phyloP scores from a whole-genome alignment of 2,797 vertebrate genomes.

The Gadopsis marmoratus region DNA sequence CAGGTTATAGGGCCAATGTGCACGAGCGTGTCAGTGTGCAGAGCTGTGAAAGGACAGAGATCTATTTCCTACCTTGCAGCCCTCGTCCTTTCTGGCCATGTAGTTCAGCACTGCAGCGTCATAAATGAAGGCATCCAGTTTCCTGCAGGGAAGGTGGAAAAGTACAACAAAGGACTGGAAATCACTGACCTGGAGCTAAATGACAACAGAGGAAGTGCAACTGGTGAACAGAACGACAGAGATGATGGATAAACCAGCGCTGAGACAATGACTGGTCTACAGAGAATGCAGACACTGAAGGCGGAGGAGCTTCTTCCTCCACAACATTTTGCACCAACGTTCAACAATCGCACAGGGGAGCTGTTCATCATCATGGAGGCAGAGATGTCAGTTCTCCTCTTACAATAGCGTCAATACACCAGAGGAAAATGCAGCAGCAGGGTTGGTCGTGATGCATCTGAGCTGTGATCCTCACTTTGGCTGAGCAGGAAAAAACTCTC shows the following conservation, averaged over 20 bases:
- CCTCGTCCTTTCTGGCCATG: conserved; percentile 94
- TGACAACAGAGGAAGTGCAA: conserved; percentile 29
- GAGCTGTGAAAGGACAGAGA: conserved; percentile 15
- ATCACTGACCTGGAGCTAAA: conserved; percentile 52
- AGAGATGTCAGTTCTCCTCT: conserved; percentile 22
- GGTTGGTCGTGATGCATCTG: not conserved
- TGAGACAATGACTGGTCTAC: conserved; percentile 7
- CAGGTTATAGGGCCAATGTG: not conserved
- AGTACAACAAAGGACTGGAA: conserved; percentile 44
- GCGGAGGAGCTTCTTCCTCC: not conserved
- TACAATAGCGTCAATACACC: conserved; percentile 25
- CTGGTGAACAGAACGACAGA: conserved; percentile 10
- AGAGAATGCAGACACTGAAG: conserved; percentile 7
- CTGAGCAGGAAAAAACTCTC: conserved; percentile 7
- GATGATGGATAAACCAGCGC: conserved; percentile 19
- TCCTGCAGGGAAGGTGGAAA: conserved; percentile 78
- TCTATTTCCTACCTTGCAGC: conserved; percentile 87
- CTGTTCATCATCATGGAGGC: conserved; percentile 29
- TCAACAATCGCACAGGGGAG: conserved; percentile 17
- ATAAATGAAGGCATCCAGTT: conserved; percentile 95
- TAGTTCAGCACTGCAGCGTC: conserved; percentile 94
- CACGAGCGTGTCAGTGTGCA: not conserved
- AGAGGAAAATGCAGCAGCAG: conserved; percentile 25
- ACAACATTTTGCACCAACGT: conserved; percentile 25
- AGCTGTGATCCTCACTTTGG: conserved; percentile 9